Percentiles rank a stretch among this genome's conserved stretches.
Evolutionary conservation across 1,140 invertebrate species (phyloP).

Genomic region (Myzus persicae): DNA sequence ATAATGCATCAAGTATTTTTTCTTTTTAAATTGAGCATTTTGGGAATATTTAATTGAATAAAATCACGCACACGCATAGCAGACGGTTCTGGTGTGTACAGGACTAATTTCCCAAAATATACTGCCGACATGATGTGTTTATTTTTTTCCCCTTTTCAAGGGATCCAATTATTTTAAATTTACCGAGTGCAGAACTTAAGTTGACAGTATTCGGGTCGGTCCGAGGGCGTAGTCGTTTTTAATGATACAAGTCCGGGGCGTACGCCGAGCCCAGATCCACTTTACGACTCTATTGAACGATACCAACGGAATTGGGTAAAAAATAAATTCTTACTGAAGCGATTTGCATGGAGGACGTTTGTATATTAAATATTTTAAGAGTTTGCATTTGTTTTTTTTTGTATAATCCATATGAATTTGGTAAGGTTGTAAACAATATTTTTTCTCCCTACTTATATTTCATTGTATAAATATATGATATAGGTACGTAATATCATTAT

Average conservation of each 20-base stretch:
- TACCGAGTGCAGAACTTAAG: slow-evolving; percentile 20
- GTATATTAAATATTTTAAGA: not conserved
- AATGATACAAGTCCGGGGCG: slow-evolving; percentile 37
- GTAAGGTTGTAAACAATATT: not conserved
- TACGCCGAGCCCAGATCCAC: slow-evolving; percentile 8
- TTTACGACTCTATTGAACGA: slow-evolving; percentile 30
- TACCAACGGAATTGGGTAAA: slow-evolving; percentile 8
- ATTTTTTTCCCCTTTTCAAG: not conserved
- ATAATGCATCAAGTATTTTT: not conserved
- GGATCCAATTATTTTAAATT: slow-evolving; percentile 43
- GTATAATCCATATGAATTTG: not conserved
- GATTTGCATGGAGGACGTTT: not conserved
- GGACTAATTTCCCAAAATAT: slow-evolving; percentile 24
- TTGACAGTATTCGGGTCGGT: slow-evolving; percentile 35
- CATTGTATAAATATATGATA: not conserved
- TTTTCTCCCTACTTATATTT: not conserved
- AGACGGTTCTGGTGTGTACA: not conserved
- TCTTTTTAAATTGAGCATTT: not conserved
- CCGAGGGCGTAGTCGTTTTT: slow-evolving; percentile 39
- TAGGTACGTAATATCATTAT: not conserved
- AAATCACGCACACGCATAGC: slow-evolving; percentile 17
- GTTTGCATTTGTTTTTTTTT: not conserved
- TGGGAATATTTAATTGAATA: slow-evolving; percentile 1
- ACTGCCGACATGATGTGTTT: slow-evolving; percentile 23
- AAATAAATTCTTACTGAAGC: not conserved